Conservation (phyloP, 2,888 invertebrate species). For the Nemurella pictetii region DNA sequence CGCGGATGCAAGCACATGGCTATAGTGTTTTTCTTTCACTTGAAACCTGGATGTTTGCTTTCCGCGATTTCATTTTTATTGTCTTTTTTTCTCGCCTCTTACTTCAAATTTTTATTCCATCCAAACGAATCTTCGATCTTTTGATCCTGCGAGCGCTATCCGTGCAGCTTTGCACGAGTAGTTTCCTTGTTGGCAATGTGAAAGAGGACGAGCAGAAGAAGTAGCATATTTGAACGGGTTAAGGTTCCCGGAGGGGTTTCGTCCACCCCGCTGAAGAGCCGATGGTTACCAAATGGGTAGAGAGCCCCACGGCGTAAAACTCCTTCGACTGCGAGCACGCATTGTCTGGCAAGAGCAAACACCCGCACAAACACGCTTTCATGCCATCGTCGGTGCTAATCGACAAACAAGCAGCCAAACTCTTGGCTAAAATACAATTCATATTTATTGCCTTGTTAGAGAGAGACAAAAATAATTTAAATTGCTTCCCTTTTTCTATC, state of each 20-base stretch:
- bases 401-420: background rate
- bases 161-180: background rate
- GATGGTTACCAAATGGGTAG: background rate
- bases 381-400: too few species aligned
- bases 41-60: background rate
- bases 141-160: background rate
- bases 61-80: background rate
- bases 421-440: too few species aligned
- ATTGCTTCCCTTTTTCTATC: too few species aligned
- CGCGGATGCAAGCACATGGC: background rate
- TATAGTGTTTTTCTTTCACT: background rate
- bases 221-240: constrained; percentile 6
- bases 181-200: background rate
- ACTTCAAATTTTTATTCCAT: background rate
- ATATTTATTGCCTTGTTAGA: too few species aligned
- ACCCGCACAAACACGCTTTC: background rate
- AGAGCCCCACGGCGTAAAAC: background rate
- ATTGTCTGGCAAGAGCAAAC: background rate
- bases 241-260: background rate
- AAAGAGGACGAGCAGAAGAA: background rate
- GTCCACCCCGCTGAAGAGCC: background rate
- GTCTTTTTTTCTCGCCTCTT: background rate
- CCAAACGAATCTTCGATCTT: background rate
- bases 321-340: background rate
- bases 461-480: too few species aligned